Percentiles rank a stretch among this genome's conserved stretches.
These are phyloP conservation scores for Endomychus coccineus DNA, from an alignment of 2,888 invertebrate species.

Conservation along the genomic window DNA sequence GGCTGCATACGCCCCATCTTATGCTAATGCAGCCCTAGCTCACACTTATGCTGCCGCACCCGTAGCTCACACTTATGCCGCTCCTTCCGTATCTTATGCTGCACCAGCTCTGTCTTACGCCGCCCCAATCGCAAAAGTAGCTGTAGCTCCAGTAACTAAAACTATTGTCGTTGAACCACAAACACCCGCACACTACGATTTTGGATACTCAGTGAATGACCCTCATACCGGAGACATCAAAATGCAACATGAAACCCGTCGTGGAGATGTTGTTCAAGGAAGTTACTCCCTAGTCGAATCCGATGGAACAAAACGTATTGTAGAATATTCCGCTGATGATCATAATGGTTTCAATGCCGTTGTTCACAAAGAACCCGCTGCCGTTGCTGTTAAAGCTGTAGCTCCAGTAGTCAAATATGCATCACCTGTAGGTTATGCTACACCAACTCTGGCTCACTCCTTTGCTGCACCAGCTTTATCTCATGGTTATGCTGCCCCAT, in stretches of 20 bases:
- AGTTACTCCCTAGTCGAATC: conserved; percentile 15
- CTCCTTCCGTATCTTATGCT: conserved; percentile 36
- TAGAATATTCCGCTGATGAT: conserved; percentile 49
- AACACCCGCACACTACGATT: conserved; percentile 31
- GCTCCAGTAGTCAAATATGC: conserved; percentile 28
- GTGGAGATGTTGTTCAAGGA: conserved; percentile 45
- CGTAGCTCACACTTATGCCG: conserved; percentile 29
- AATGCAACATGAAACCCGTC: conserved; percentile 47
- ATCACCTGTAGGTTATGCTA: conserved; percentile 34
- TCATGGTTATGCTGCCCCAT: too few relatives aligned
- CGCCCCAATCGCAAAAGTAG: conserved; percentile 12
- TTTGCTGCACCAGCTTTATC: conserved; percentile 22
- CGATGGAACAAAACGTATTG: conserved; percentile 42
- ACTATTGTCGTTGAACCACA: conserved; percentile 25
- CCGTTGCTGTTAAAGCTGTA: conserved; percentile 32
- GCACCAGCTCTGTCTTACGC: conserved; percentile 18
- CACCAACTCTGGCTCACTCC: conserved; percentile 25
- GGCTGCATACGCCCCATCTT: conserved; percentile 10
- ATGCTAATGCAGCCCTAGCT: conserved; percentile 13
- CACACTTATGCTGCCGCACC: conserved; percentile 2
- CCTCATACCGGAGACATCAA: conserved; percentile 47
- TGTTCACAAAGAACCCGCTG: conserved; percentile 39
- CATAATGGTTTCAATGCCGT: conserved; percentile 46
- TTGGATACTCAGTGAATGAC: conserved; percentile 29
- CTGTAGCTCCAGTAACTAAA: conserved; percentile 25